These are phyloP conservation scores for Bettongia penicillata DNA, from an alignment of 2,113 vertebrate genomes.

Conservation along the genomic window DNA sequence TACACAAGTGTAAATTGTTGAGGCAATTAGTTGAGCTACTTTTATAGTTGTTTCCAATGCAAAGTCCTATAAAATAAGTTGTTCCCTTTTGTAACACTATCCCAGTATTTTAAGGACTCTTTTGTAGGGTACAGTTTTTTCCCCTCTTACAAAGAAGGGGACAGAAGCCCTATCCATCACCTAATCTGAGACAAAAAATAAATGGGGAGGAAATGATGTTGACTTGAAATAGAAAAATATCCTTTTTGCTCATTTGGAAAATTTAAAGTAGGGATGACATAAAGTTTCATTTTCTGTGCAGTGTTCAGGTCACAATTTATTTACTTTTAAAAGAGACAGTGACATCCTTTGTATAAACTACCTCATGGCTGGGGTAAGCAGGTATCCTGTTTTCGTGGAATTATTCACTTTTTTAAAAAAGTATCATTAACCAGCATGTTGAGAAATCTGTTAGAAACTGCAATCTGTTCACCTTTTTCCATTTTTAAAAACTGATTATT, in stretches of 20 bases:
- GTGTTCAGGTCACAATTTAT: constrained; percentile 16
- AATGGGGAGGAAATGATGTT: background rate
- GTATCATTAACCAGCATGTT: constrained; percentile 64
- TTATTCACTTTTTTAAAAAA: background rate
- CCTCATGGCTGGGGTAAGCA: background rate
- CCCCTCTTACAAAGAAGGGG: background rate
- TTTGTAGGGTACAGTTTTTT: background rate
- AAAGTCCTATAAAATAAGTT: constrained; percentile 1
- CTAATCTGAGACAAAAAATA: constrained; percentile 1
- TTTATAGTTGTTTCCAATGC: background rate
- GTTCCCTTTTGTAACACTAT: background rate
- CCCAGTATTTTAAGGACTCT: background rate
- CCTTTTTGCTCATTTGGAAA: constrained; percentile 5
- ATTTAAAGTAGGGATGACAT: constrained; percentile 23
- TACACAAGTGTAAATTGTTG: background rate
- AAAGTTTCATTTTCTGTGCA: constrained; percentile 40
- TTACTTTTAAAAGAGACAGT: background rate
- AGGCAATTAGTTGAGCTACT: background rate
- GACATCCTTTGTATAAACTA: background rate
- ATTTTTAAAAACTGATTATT: background rate
- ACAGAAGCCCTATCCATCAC: constrained; percentile 40
- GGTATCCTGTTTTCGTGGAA: background rate
- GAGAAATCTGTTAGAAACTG: constrained; percentile 57
- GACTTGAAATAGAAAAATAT: constrained; percentile 17
- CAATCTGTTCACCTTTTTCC: constrained; percentile 5